Evolutionary conservation across 2,113 vertebrate genomes (phyloP).

Genomic region (Phaetusa simplex): DNA sequence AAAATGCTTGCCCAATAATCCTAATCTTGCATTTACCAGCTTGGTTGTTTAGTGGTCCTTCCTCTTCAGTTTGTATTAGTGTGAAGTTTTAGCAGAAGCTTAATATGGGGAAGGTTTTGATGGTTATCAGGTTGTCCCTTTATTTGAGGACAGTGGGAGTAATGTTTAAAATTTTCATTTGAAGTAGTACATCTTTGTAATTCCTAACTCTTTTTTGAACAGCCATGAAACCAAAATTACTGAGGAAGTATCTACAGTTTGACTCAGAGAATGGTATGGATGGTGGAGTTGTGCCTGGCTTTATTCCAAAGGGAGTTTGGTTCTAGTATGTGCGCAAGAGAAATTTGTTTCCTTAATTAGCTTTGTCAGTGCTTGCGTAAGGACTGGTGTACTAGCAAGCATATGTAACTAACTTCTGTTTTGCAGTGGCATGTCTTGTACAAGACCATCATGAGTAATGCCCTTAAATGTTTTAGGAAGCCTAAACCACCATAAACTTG

Average conservation of each 20-base stretch:
- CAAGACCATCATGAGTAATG: neutral
- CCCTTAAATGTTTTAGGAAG: neutral
- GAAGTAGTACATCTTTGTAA: neutral
- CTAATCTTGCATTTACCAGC: neutral
- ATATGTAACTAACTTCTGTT: neutral
- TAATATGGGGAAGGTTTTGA: neutral
- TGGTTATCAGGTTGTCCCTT: neutral
- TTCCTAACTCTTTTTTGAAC: neutral
- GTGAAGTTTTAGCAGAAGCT: neutral
- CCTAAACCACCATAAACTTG: neutral
- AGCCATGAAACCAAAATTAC: neutral
- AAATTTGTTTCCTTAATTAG: slow-evolving; percentile 21
- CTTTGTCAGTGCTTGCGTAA: neutral
- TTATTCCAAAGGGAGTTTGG: neutral
- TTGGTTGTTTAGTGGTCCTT: neutral
- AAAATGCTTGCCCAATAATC: neutral
- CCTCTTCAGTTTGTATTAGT: neutral
- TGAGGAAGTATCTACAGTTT: neutral
- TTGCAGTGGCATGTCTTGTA: neutral
- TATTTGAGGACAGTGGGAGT: neutral
- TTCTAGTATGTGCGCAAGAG: neutral
- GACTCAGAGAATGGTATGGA: neutral
- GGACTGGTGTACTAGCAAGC: neutral
- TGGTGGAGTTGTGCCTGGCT: neutral
- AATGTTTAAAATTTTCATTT: neutral